Evolutionary conservation across 2,113 vertebrate species (phyloP), one percentile per base, ranked within the genome.

Genomic region (Eclectus roratus): DNA sequence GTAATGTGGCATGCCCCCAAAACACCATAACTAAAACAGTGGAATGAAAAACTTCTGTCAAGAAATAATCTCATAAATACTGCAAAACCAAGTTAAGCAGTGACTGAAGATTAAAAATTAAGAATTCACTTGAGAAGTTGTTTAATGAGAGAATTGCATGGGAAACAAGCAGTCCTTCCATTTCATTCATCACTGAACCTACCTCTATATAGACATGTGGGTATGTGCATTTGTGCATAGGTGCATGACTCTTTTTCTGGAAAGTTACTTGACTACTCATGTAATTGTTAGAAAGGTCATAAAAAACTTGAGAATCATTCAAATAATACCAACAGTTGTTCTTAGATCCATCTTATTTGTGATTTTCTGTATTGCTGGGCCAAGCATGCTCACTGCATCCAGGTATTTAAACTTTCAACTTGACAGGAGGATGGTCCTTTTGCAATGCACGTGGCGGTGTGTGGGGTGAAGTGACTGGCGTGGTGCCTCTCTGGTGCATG

Each of bases 381-480:
- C 28, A 55, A 50, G 19, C 10, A 9, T 35, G 11, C 10, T 49
- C 24, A 18, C n/a, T 44, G 33, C 33, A 39, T n/a, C 18, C 14
- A 24, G 29, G 3, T 88, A 17, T 63, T 71, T 68, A 50, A 16
- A 39, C 33, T 50, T 13, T 29, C 2, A 12, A 70, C 14, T 27
- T 41, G 39, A 12, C 27, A 52, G 25, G 13, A 46, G 47, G 21
- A 47, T 18, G 25, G 28, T 44, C 18, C 37, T 56, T 65, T 47
- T 11, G 20, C 13, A 39, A 6, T 81, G 43, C 37, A 8, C 4
- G 8, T 49, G 31, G 31, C 18, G 8, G 6, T 18, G 8, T 39
- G 20, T 0, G 1, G 24, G 5, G 2, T 63, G 31, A 85, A 76
- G 25, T 3, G 17, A 19, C n/a, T 47, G 17, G 20, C 5, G 4